Conservation (phyloP, 2,888 invertebrate species). For the Serrognathus titanus region DNA sequence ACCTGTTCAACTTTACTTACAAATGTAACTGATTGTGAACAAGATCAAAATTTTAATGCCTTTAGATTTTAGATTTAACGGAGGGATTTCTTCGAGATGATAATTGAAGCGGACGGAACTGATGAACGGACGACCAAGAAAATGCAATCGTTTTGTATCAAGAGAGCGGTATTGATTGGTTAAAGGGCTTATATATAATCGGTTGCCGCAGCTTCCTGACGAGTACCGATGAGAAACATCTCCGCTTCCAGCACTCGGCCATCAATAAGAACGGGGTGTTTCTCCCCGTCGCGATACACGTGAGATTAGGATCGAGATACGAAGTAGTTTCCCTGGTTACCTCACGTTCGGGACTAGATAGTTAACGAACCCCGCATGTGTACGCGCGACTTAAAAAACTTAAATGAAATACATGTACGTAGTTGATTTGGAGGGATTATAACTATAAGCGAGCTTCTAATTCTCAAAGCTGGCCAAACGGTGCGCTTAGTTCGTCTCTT, state of each 20-base stretch:
- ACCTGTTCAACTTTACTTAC: too few relatives aligned
- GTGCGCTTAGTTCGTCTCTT: too few relatives aligned
- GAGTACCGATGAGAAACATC: neutral
- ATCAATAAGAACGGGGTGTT: neutral
- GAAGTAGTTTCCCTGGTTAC: slow-evolving; percentile 22
- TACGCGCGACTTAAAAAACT: slow-evolving; percentile 5
- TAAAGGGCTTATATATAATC: too few relatives aligned
- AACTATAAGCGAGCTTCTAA: neutral
- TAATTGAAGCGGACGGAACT: too few relatives aligned
- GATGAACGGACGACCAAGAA: too few relatives aligned
- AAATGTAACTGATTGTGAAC: too few relatives aligned
- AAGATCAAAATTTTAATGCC: too few relatives aligned
- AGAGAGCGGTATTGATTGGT: too few relatives aligned
- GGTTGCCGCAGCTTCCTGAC: neutral
- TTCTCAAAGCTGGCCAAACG: too few relatives aligned
- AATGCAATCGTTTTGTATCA: too few relatives aligned
- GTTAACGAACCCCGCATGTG: slow-evolving; percentile 14
- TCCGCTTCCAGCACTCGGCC: neutral
- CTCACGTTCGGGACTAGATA: slow-evolving; percentile 21
- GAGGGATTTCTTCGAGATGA: too few relatives aligned
- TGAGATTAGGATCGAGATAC: slow-evolving; percentile 17
- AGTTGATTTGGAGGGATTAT: slow-evolving; percentile 9
- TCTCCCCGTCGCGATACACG: slow-evolving; percentile 2
- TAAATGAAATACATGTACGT: slow-evolving; percentile 15
- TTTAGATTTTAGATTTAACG: too few relatives aligned